Percentiles rank a stretch among this genome's conserved stretches.
Evolutionary conservation across 2,888 invertebrate species (phyloP).

Genomic region (Drosophila nr. fundita): DNA sequence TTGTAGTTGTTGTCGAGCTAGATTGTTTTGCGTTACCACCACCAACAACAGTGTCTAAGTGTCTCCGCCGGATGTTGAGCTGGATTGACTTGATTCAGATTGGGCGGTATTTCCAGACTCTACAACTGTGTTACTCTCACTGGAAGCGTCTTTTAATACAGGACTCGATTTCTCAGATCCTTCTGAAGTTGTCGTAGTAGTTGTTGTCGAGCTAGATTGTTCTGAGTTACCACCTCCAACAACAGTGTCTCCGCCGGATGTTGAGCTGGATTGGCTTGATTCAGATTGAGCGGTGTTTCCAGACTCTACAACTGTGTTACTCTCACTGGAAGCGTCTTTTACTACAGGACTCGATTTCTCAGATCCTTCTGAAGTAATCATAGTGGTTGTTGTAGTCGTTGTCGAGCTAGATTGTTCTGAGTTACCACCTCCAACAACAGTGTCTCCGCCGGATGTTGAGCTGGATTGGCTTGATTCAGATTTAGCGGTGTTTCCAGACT

Average conservation of each 20-base stretch:
- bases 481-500: conserved; percentile 3
- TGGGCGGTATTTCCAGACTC: too few relatives aligned
- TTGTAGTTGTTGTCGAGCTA: conserved; percentile 8
- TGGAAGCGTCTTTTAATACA: background rate
- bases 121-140: too few relatives aligned
- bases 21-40: background rate
- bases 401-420: conserved; percentile 13
- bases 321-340: background rate
- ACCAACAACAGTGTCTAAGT: background rate
- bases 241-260: background rate
- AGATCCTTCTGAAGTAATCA: background rate
- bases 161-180: background rate
- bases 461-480: background rate
- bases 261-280: background rate
- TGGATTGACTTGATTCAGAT: background rate
- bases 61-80: background rate
- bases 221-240: conserved; percentile 1
- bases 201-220: conserved; percentile 17
- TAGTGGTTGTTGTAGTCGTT: conserved; percentile 6
- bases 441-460: background rate
- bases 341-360: background rate
- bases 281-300: too few relatives aligned
- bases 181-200: conserved; percentile 2
- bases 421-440: background rate
- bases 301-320: too few relatives aligned